A percentile compares a stretch with the other conserved stretches of the same genome.
Evolutionary conservation across 23 tunicate species (phyloP).

Genomic region (Ciona savignyi): DNA sequence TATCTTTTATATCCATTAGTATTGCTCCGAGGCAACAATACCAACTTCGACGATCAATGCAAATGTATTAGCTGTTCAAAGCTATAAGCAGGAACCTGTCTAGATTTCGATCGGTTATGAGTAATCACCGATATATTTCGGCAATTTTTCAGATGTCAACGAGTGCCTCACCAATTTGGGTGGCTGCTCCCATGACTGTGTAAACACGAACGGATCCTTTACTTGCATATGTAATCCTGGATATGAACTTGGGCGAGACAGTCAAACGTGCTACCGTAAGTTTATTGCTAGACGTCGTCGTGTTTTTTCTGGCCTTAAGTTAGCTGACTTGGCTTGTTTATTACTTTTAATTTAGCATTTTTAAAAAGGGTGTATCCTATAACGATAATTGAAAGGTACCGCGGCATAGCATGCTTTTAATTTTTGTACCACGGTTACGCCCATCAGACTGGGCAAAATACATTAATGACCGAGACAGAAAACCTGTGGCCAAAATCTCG

Average conservation of each 20-base stretch:
- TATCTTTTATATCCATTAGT: background rate
- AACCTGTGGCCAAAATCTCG: background rate
- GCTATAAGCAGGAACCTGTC: background rate
- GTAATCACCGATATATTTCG: too few relatives aligned
- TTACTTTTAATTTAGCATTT: too few relatives aligned
- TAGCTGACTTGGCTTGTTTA: too few relatives aligned
- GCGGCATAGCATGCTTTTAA: too few relatives aligned
- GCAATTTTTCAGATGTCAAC: constrained; percentile 46
- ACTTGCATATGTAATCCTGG: constrained; percentile 80
- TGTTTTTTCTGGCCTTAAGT: too few relatives aligned
- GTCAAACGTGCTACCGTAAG: constrained; percentile 81
- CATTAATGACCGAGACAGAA: too few relatives aligned
- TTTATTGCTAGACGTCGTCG: too few relatives aligned
- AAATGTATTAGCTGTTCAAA: background rate
- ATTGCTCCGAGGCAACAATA: background rate
- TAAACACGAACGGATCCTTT: constrained; percentile 83
- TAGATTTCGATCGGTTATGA: background rate
- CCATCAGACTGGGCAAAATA: too few relatives aligned
- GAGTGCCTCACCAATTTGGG: constrained; percentile 71
- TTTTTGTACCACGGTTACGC: too few relatives aligned
- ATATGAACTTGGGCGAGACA: constrained; percentile 81
- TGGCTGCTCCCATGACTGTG: constrained; percentile 86
- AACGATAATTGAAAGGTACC: too few relatives aligned
- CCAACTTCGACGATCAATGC: too few relatives aligned
- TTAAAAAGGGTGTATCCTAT: too few relatives aligned